Base-by-base conservation (phyloP, 2,797 vertebrate species). In the Amniataba percoides region DNA sequence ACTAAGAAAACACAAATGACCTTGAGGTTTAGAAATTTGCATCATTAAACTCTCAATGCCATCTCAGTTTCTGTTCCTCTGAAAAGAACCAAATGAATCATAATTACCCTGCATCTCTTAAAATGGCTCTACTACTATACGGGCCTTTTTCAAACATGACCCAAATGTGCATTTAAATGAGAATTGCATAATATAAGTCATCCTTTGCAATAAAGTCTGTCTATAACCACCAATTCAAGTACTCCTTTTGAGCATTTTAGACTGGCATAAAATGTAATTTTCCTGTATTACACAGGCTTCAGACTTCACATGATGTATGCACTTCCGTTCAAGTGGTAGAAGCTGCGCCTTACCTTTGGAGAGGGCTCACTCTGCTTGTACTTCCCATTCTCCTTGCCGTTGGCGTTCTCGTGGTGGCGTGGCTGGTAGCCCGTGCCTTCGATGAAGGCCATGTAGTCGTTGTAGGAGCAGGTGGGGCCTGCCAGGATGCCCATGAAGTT, bases 401-500 rank as follows among this genome's bases (percentile, higher is more conserved):
- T 96, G 73, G 94, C 93, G 3, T 88, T 92, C 85, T 97, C 95
- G 36, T 96, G 86, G 68, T 95, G 96, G 52, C 94, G 93, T 49
- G 92, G 87, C 69, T 96, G 96, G 86, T 95, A 97, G 71, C 95
- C 91, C 25, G 96, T 96, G 88, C 97, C 98, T 90, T 99, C 97
- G 76, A 99, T 99, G 94, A 99, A 99, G 79, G 95, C 95, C 89
- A 96, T 96, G 95, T 99, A 99, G 95, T 99, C 97, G 70, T 99
- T 99, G 95, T 99, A 99, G 82, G 98, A 99, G 95, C 97, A 99
- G 43, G 97, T 96, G 3, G 98, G 98, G 56, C 98, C 98, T 0
- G 97, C 97, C 93, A 99, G 95, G 94, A 99, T 98, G 77, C 97
- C 97, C 97, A 99, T 97, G 96, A 99, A 99, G 96, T 99, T 99